A percentile compares a stretch with the other conserved stretches of the same genome.
These are phyloP conservation scores for Ptilorrhoa leucosticta DNA, from an alignment of 2,113 vertebrate genomes.

Conservation along the genomic window DNA sequence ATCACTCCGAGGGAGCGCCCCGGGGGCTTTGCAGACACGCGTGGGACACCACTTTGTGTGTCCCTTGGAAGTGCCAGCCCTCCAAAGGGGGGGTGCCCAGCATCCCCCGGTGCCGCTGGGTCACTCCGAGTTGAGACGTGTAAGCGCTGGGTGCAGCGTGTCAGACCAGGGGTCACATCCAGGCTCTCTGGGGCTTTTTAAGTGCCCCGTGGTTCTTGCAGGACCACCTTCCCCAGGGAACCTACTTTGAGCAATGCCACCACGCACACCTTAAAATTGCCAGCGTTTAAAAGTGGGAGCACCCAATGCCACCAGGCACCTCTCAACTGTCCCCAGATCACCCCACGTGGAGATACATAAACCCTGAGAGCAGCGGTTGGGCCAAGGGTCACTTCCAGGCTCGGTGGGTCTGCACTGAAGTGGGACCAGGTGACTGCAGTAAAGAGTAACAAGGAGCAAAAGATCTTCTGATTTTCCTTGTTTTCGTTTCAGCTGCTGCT, in stretches of 20 bases:
- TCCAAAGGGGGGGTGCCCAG: neutral
- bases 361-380: accelerated
- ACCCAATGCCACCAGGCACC: accelerated
- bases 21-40: neutral
- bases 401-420: neutral
- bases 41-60: neutral
- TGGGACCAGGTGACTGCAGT: neutral
- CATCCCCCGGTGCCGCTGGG: no score
- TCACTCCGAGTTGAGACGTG: accelerated
- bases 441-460: neutral
- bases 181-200: no score
- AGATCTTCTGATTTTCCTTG: neutral
- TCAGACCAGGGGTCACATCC: no score
- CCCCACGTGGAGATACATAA: accelerated
- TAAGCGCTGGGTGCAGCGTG: neutral
- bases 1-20: neutral
- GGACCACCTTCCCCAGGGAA: neutral
- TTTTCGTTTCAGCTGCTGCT: neutral
- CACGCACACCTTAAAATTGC: accelerated
- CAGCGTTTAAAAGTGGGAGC: neutral
- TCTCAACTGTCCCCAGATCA: neutral
- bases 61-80: neutral
- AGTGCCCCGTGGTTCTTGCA: neutral
- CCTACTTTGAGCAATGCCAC: accelerated
- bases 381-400: neutral